Evolutionary conservation across 2,888 invertebrate species (phyloP).

Genomic region (Heliconius erato): DNA sequence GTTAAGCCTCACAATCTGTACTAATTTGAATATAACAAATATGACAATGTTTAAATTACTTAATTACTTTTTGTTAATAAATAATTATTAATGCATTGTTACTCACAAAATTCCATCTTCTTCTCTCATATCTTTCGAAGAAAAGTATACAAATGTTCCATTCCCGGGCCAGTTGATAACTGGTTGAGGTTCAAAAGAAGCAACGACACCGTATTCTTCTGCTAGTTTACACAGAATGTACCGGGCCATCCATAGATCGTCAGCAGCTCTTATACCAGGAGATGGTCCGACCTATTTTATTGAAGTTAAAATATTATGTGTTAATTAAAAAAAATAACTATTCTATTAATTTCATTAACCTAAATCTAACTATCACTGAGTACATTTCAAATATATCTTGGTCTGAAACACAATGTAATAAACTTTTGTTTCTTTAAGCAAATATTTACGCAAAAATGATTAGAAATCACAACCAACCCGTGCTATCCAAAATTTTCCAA

Average conservation of each 20-base stretch:
- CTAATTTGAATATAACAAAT: neutral
- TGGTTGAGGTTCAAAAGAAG: slow-evolving; percentile 89
- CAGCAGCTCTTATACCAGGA: slow-evolving; percentile 92
- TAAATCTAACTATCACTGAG: neutral
- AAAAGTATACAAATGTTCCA: slow-evolving; percentile 95
- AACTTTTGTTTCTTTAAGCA: neutral
- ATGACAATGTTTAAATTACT: neutral
- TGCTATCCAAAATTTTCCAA: neutral
- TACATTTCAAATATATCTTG: neutral
- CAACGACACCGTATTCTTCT: slow-evolving; percentile 93
- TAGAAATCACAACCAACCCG: neutral
- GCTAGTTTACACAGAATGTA: slow-evolving; percentile 93
- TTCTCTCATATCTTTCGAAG: slow-evolving; percentile 93
- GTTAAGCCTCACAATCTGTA: neutral
- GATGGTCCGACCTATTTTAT: slow-evolving; percentile 92
- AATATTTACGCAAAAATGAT: neutral
- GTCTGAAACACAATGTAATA: neutral
- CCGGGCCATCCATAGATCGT: slow-evolving; percentile 95
- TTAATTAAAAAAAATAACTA: neutral
- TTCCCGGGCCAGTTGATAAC: slow-evolving; percentile 96
- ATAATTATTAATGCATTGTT: slow-evolving; percentile 36
- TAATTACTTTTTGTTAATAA: neutral
- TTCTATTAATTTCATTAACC: neutral
- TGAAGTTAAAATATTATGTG: neutral
- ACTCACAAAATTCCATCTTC: slow-evolving; percentile 90